A percentile compares a stretch with the other conserved stretches of the same genome.
Conservation (phyloP, 2,113 vertebrate genomes). For the Zapornia atra region DNA sequence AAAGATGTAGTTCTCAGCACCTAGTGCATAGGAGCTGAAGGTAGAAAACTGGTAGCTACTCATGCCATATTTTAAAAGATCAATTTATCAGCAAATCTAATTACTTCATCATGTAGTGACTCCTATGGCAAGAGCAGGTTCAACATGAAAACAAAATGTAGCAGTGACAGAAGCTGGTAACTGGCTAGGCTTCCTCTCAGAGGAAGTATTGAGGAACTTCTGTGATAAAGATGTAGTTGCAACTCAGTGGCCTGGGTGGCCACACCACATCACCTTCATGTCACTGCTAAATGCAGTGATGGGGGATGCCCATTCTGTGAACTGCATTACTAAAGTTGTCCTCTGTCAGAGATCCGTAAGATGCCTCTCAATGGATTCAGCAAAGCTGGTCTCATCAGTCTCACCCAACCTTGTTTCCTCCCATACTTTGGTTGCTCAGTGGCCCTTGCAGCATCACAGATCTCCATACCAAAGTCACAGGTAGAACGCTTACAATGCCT, state of each 20-base stretch:
- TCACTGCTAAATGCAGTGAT: background rate
- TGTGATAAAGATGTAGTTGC: rapidly evolving
- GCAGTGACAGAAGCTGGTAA: background rate
- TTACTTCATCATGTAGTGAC: background rate
- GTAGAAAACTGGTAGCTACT: background rate
- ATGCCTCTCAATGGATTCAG: background rate
- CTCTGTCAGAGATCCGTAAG: background rate
- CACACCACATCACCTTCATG: background rate
- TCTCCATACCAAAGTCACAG: background rate
- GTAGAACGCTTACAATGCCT: background rate
- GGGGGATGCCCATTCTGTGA: background rate
- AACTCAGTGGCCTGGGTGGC: background rate
- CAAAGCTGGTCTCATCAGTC: background rate
- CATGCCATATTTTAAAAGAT: background rate
- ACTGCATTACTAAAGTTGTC: background rate
- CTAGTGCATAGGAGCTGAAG: background rate
- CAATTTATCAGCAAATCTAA: background rate
- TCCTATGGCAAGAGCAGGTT: background rate
- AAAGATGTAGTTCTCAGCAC: background rate
- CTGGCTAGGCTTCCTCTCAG: background rate
- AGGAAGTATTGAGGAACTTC: background rate
- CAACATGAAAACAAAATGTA: background rate
- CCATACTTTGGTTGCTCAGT: background rate
- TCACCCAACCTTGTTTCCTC: background rate
- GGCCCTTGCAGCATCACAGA: background rate